These are phyloP conservation scores for Acrocephalus scirpaceus DNA, from an alignment of 2,797 vertebrate genomes.

Conservation along the genomic window DNA sequence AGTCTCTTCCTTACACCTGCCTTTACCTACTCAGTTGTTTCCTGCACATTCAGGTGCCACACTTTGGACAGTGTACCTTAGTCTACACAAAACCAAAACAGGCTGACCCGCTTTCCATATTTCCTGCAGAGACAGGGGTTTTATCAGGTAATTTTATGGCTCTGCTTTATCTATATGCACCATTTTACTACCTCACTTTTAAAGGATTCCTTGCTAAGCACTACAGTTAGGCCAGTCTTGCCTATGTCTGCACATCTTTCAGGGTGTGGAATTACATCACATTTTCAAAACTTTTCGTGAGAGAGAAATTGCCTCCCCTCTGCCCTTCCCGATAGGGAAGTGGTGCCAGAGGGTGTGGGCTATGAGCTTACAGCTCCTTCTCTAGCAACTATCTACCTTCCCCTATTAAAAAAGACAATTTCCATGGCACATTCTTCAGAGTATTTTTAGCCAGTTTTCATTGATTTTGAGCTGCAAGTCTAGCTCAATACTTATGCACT, in stretches of 20 bases:
- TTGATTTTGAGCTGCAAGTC: background rate
- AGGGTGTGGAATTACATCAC: background rate
- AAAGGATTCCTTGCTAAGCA: background rate
- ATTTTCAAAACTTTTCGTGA: background rate
- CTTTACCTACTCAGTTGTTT: background rate
- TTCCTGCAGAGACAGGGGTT: background rate
- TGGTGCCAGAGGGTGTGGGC: background rate
- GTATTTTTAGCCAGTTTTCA: background rate
- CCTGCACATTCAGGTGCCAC: background rate
- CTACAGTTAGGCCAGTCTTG: background rate
- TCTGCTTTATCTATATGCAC: background rate
- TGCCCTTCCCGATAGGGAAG: fast-evolving
- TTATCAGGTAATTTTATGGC: background rate
- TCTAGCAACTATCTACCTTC: background rate
- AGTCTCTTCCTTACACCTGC: background rate
- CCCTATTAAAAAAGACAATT: background rate
- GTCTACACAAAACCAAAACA: background rate
- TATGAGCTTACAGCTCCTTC: background rate
- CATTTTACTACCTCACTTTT: background rate
- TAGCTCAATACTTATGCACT: background rate
- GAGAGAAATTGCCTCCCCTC: background rate
- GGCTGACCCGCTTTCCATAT: background rate
- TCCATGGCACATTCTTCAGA: background rate
- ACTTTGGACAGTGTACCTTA: background rate
- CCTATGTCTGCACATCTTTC: background rate